Base-by-base conservation (phyloP, 2,113 vertebrate genomes). In the Leptodactylus fuscus region DNA sequence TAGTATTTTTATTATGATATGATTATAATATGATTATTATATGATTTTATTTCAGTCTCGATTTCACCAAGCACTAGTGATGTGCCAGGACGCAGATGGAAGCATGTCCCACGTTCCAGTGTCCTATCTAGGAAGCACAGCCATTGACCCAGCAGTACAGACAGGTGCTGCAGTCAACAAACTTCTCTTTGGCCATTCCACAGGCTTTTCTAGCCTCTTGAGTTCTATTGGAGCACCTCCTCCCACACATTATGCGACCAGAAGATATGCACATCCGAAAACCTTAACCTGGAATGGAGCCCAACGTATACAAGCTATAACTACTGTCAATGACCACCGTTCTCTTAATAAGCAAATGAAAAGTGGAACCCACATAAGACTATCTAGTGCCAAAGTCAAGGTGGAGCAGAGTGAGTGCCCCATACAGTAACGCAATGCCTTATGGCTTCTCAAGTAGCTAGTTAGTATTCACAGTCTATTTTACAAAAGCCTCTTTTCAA, bases 361-460 rank as follows among this genome's bases (percentile, higher is more conserved):
- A 60, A 58, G 0, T 2, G 83, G 77, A 15, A 85, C 74, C 11
- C 85, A 34, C 69, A 60, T 18, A 81, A 60, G 0, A 34, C 88
- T 88, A 32, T 74, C 85, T 4, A 85, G 65, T 0, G 1, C 48
- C 7, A 3, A 48, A 73, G 18, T 24, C 58, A 82, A 79, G 86
- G 65, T 62, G 6, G 87, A 84, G 5, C 73, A 69, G 67, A 60
- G 91, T 93, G 89, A 94, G 94, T 92, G 86, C 3, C 32, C 0
- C 0, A 75, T 27, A 49, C 20, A 27, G n/a, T 48, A 9, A 16
- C 41, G 18, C 9, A 48, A 32, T 29, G 41, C n/a, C n/a, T n/a
- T n/a, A n/a, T n/a, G n/a, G n/a, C n/a, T 18, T 10, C 2, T 18
- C 36, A 24, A 24, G 24, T 11, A 58, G 55, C 22, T 24, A 24